A percentile compares a stretch with the other conserved stretches of the same genome.
Evolutionary conservation across 2,888 invertebrate species (phyloP).

Genomic region (Disparrhopalites patrizii): DNA sequence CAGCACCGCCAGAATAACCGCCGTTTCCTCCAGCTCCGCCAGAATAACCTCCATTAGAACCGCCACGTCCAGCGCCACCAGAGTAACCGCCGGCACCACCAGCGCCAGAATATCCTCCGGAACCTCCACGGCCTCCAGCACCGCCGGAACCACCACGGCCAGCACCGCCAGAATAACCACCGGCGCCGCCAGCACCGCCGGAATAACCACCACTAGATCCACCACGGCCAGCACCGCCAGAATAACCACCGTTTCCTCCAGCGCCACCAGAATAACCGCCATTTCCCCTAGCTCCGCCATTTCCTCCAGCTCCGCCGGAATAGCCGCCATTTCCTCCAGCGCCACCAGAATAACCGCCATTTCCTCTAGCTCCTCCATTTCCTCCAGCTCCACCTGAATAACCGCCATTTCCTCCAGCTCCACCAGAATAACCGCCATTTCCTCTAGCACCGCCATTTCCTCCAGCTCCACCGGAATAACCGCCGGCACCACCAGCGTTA

Average conservation of each 20-base stretch:
- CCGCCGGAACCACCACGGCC: constrained; percentile 1
- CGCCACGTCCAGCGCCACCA: neutral
- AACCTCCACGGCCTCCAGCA: neutral
- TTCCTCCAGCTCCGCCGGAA: neutral
- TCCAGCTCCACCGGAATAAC: neutral
- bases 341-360: neutral
- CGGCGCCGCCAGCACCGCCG: neutral
- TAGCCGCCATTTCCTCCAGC: neutral
- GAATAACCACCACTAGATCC: neutral
- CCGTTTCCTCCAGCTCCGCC: neutral
- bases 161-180: neutral
- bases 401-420: neutral
- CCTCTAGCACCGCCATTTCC: neutral
- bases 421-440: neutral
- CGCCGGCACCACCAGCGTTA: neutral
- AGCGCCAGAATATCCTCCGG: constrained; percentile 1
- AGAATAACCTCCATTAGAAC: neutral
- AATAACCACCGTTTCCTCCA: neutral
- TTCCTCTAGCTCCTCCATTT: neutral
- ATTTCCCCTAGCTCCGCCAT: neutral
- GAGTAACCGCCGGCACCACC: neutral
- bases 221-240: neutral
- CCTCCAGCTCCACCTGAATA: neutral
- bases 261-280: neutral
- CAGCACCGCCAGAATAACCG: neutral